Base-by-base conservation (phyloP, 2,113 vertebrate genomes). In the Hystrix cristata region DNA sequence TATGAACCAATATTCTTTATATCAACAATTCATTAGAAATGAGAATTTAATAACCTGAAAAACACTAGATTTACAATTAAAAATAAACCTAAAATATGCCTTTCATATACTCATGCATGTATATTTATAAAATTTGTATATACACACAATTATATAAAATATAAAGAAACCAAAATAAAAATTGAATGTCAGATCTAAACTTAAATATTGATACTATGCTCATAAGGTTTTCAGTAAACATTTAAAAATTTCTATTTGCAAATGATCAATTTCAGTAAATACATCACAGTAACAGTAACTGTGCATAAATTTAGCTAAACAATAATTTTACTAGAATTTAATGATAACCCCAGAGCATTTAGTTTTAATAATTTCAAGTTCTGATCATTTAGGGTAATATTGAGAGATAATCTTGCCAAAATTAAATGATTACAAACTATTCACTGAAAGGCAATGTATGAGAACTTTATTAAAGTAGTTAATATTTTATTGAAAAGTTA, bases 181-280 rank as follows among this genome's bases (percentile, higher is more conserved):
- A 82, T 19, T 27, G 21, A 95, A 31, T 72, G 8, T 87, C 72
- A 64, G 21, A 60, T 62, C 23, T 82, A 81, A 80, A 95, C 13
- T 90, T 86, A 87, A 76, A 72, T 53, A 91, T 21, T 71, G 4
- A 4, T 84, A 65, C 13, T 59, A 93, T 7, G 86, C 3, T 69
- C 19, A 81, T 2, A 89, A 94, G 27, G 23, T 59, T 92, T 87
- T 94, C 34, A 80, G 31, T 60, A 80, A 94, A 76, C 6, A 93
- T 67, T 91, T 93, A 18, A 53, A 97, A 74, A 81, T 92, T 62
- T 59, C 4, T 82, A 82, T n/a, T 76, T 93, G 60, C 79, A 13
- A 95, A 87, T 84, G 31, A 79, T n/a, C 25, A 79, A 86, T 57
- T 96, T 92, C 86, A 93, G 8, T 87, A 82, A 95, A 87, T 38